These are phyloP conservation scores for Psilopsiagon aurifrons DNA, from an alignment of 2,113 vertebrate species.

Conservation along the genomic window DNA sequence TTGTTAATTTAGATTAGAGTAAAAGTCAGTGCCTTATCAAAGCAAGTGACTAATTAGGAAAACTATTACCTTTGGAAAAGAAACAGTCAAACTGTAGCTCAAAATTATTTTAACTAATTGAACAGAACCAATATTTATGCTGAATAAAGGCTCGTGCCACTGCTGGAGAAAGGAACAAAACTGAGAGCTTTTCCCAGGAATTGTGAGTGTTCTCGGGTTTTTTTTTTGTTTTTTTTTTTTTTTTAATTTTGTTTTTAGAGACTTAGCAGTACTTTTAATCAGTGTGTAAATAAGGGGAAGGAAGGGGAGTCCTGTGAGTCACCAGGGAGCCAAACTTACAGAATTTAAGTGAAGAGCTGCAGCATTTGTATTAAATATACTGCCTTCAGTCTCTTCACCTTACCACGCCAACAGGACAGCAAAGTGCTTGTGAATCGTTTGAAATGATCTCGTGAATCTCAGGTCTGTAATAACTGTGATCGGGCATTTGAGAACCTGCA, in stretches of 20 bases:
- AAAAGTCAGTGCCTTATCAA: constrained; percentile 64
- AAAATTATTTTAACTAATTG: constrained; percentile 61
- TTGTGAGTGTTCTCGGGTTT: background rate
- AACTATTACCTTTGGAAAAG: constrained; percentile 65
- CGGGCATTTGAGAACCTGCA: constrained; percentile 15
- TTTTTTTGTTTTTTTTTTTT: background rate
- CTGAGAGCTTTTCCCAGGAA: background rate
- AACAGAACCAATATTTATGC: background rate
- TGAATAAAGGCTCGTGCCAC: background rate
- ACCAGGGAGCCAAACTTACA: background rate
- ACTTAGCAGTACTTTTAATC: constrained; percentile 48
- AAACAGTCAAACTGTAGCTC: constrained; percentile 39
- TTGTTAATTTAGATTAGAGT: constrained; percentile 71
- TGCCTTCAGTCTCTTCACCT: background rate
- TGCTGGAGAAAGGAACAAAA: background rate
- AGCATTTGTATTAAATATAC: background rate
- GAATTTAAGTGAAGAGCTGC: constrained; percentile 8
- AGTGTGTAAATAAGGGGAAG: constrained; percentile 24
- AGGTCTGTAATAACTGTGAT: background rate
- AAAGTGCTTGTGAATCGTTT: background rate
- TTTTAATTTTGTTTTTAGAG: constrained; percentile 29
- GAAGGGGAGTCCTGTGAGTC: constrained; percentile 54
- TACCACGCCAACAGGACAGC: background rate
- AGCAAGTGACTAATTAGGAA: constrained; percentile 65
- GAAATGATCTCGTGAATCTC: background rate